These are phyloP conservation scores for Botrylloides violaceus DNA, from an alignment of 23 tunicate genomes.

Conservation along the genomic window DNA sequence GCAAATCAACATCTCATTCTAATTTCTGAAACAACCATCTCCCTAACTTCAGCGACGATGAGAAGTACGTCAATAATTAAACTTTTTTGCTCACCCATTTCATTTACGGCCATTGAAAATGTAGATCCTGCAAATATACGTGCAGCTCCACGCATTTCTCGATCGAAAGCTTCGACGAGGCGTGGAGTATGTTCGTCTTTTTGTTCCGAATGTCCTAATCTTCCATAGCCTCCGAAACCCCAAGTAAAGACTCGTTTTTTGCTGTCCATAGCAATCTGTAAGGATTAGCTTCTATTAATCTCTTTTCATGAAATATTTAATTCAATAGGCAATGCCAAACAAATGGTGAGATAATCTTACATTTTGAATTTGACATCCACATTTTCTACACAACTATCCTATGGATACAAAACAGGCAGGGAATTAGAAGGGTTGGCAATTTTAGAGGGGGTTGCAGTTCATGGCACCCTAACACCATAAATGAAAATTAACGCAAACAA, in stretches of 20 bases:
- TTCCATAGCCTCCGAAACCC: slow-evolving; percentile 96
- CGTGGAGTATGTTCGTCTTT: slow-evolving; percentile 92
- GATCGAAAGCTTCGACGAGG: slow-evolving; percentile 56
- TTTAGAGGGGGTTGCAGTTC: no score
- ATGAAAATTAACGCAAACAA: background rate
- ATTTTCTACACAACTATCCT: no score
- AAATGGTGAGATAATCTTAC: no score
- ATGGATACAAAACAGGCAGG: no score
- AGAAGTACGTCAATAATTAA: background rate
- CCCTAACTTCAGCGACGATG: background rate
- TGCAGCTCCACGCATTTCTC: slow-evolving; percentile 62
- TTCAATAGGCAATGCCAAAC: no score
- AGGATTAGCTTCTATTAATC: no score
- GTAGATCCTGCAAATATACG: slow-evolving; percentile 69
- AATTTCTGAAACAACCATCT: background rate
- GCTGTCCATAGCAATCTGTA: slow-evolving; percentile 76
- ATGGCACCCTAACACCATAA: background rate
- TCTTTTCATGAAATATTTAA: no score
- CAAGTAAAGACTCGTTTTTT: slow-evolving; percentile 89
- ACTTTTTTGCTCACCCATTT: slow-evolving; percentile 35
- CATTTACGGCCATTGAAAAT: slow-evolving; percentile 67
- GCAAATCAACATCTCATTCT: background rate
- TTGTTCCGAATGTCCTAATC: slow-evolving; percentile 90
- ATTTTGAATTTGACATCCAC: no score
- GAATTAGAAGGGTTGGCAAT: no score